Base-by-base conservation (phyloP, 2,888 invertebrate genomes). In the Sussaba pulchella region DNA sequence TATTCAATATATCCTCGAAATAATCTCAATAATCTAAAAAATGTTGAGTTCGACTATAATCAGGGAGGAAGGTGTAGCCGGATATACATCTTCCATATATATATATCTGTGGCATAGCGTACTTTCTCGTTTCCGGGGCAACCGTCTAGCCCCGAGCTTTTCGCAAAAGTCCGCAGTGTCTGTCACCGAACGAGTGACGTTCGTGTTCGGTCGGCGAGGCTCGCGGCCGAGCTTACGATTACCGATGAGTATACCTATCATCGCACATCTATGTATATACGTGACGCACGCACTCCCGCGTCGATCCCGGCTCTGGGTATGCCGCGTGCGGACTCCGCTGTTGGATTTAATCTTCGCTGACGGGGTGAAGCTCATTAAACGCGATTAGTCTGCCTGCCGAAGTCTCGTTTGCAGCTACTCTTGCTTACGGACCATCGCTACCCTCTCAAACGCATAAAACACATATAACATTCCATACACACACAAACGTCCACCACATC, bases 331-430 rank as follows among this genome's bases (percentile, higher is more conserved):
- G 26, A 24, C 54, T 54, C 43, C 59, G 31, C 74, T 82, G 80
- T 61, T 78, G 83, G 76, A 78, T 83, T 83, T 84, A 89, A 89
- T 89, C 89, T 85, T 78, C 83, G 86, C 82, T 86, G 86, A 86
- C 85, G 83, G 84, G 84, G 83, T 85, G 86, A 84, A 86, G 85
- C 87, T 89, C 89, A 89, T 89, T 89, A 89, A 88, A 88, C 83
- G 84, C 88, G 89, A 89, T 89, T 89, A 89, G 89, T 84, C 86
- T 85, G 85, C 85, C 79, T 79, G 80, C 81, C 82, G 82, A 83
- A 84, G 74, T 59, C 67, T 75, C 61, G 67, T 75, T 75, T 61
- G 41, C 59, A 70, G 72, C 72, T 70, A 69, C 69, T 79, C 64
- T 39, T 59, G 41, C 43, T 64, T 26, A 31, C 61, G 31, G 43